Percentiles rank a stretch among this genome's conserved stretches.
Evolutionary conservation across 2,113 vertebrate species (phyloP).

Genomic region (Pangasianodon gigas): DNA sequence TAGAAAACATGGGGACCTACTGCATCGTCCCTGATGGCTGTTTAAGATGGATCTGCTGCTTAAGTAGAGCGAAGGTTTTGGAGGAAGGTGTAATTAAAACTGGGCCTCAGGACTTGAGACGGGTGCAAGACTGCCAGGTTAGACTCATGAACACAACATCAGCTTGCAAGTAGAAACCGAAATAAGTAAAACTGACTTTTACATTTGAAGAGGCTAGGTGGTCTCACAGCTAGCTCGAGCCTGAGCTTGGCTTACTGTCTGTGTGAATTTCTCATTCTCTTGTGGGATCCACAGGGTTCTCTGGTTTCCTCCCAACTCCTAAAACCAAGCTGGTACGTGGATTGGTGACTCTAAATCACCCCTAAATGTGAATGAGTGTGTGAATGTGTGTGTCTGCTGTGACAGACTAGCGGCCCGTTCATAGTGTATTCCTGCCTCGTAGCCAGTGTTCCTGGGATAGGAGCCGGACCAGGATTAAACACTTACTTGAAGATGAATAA

Average conservation of each 20-base stretch:
- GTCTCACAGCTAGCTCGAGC: too few relatives aligned
- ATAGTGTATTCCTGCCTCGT: neutral
- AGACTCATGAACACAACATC: neutral
- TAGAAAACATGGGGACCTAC: neutral
- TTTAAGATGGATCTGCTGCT: conserved; percentile 20
- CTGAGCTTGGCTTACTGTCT: neutral
- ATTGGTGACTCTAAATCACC: neutral
- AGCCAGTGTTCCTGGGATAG: neutral
- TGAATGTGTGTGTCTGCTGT: too few relatives aligned
- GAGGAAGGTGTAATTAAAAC: conserved; percentile 19
- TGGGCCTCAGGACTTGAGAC: conserved; percentile 10
- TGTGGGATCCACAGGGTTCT: neutral
- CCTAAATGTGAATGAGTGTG: too few relatives aligned
- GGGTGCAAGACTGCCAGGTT: neutral
- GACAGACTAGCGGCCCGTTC: neutral
- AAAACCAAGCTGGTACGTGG: neutral
- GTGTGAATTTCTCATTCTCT: neutral
- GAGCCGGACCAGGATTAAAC: neutral
- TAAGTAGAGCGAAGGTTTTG: conserved; percentile 14
- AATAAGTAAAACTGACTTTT: neutral
- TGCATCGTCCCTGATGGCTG: neutral
- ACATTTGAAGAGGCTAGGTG: neutral
- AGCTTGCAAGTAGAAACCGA: neutral
- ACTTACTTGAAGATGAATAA: neutral
- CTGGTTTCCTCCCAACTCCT: neutral